Percentiles rank a stretch among this genome's conserved stretches.
These are phyloP conservation scores for Scalopus aquaticus DNA, from an alignment of 2,113 vertebrate genomes.

Conservation along the genomic window DNA sequence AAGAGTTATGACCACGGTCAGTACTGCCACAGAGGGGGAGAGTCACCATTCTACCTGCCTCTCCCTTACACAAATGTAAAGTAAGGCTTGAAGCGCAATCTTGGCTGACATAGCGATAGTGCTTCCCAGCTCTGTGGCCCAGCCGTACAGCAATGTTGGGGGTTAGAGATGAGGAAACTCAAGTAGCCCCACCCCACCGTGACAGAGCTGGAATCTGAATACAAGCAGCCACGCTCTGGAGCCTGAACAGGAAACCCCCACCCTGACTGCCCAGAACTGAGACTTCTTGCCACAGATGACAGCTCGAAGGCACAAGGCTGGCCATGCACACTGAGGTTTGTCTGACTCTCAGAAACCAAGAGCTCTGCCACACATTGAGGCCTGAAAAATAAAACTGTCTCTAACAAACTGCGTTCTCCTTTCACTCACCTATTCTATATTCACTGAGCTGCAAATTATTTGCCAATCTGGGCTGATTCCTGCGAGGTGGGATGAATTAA, in stretches of 20 bases:
- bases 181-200: neutral
- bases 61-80: neutral
- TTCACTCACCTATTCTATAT: neutral
- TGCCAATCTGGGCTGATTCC: neutral
- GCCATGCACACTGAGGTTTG: neutral
- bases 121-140: neutral
- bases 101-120: accelerated
- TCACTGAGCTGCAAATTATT: neutral
- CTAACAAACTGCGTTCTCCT: neutral
- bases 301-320: neutral
- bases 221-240: too few species aligned
- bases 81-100: neutral
- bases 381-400: conserved; percentile 1
- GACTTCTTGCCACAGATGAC: accelerated
- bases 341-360: neutral
- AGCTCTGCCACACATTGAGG: neutral
- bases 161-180: neutral
- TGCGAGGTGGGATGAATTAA: neutral
- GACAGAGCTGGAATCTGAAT: neutral
- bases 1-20: neutral
- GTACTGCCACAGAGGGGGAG: neutral
- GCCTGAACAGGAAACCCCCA: neutral
- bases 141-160: neutral
- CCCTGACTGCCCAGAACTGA: neutral
- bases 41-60: accelerated